phyloP scores from a whole-genome alignment of 2,797 vertebrate species.

The Miichthys miiuy region DNA sequence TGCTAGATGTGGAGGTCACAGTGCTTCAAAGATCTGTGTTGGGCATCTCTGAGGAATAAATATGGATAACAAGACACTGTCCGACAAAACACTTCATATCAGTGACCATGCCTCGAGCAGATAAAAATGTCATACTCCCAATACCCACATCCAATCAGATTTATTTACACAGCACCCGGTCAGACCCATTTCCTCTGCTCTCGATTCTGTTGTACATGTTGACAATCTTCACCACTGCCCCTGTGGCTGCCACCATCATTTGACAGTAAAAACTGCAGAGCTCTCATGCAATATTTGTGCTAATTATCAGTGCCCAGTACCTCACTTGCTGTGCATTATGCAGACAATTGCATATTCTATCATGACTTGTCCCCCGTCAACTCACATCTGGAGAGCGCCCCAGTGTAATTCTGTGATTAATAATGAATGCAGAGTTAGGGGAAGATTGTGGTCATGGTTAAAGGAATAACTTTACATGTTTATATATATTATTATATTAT shows the following conservation, averaged over 20 bases:
- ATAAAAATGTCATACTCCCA: slow-evolving; percentile 13
- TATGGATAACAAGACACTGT: slow-evolving; percentile 2
- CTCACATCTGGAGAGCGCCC: slow-evolving; percentile 48
- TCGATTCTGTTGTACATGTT: slow-evolving; percentile 11
- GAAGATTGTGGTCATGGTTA: neutral
- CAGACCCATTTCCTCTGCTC: slow-evolving; percentile 23
- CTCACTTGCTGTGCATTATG: slow-evolving; percentile 60
- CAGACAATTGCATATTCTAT: slow-evolving; percentile 75
- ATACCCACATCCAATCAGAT: slow-evolving; percentile 28
- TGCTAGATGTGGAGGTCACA: slow-evolving; percentile 9
- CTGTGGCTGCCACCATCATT: slow-evolving; percentile 2
- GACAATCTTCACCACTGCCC: slow-evolving; percentile 10
- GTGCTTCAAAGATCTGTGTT: neutral
- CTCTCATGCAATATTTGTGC: slow-evolving; percentile 61
- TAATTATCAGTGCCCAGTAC: slow-evolving; percentile 37
- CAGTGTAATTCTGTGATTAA: slow-evolving; percentile 74
- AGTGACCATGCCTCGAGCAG: neutral
- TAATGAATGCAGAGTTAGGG: slow-evolving; percentile 71
- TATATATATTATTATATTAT: no score
- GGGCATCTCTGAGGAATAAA: neutral
- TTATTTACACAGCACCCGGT: slow-evolving; percentile 36
- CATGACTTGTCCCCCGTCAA: slow-evolving; percentile 58
- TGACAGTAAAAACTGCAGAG: slow-evolving; percentile 49
- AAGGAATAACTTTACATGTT: neutral
- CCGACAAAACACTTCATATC: slow-evolving; percentile 5